Evolutionary conservation across 1,140 invertebrate species (phyloP), one percentile per base, ranked within the genome.

Genomic region (Proales similis): DNA sequence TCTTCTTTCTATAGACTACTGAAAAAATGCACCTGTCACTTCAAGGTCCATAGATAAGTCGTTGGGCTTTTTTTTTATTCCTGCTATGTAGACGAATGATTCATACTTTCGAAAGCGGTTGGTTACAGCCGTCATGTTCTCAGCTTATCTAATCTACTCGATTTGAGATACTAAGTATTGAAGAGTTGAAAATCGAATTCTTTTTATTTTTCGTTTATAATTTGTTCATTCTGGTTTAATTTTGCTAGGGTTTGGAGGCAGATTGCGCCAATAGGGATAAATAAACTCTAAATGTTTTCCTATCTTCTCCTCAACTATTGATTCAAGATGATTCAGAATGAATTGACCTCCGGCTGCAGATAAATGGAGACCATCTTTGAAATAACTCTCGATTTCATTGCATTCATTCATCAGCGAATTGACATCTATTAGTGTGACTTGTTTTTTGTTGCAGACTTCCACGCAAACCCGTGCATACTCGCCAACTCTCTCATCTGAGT

Each of bases 251-350:
- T 36, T 33, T 0, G 48, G 30, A 2, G 9, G 33, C 6, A 53
- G 14, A 27, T 57, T 30, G 29, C 32, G 39, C 51, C 51, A 57
- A 26, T 57, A 24, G 11, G 51, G 51, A 57, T 12, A 57, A 57
- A 42, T 57, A 0, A 57, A 24, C 45, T 57, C 32, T 42, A 57
- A 6, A 39, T 42, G 24, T 7, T 26, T 42, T n/a, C 24, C 4
- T 20, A 57, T 57, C 29, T 26, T 42, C 3, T 51, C 14, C 3
- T 39, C 17, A 17, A 57, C 29, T 20, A 57, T 11, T 42, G 33
- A 42, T 27, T 42, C 7, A 6, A 57, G 32, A n/a, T 29, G 26
- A 29, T 57, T 19, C 9, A 19, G 30, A 12, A 57, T 42, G 24
- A 57, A 14, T 27, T 42, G 14, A 19, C 51, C 51, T 22, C 51